Base-by-base conservation (phyloP, 2,113 vertebrate genomes). In the Coryphaenoides rupestris region DNA sequence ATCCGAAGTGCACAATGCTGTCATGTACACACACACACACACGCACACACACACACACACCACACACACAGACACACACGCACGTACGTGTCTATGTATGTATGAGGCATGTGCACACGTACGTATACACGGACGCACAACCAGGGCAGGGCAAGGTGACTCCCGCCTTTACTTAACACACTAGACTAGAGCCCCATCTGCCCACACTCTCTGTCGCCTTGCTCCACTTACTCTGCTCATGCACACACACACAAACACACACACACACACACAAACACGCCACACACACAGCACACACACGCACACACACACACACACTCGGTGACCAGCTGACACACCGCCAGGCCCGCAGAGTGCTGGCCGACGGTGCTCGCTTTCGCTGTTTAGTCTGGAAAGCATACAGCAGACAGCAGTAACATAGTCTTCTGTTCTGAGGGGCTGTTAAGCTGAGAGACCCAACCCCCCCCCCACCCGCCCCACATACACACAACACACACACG, bases 181-280 rank as follows among this genome's bases (percentile, higher is more conserved):
- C 76, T 62, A 69, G 68, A 83, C n/a, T n/a, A n/a, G n/a, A n/a
- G n/a, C 71, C 75, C 85, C 82, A 86, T 86, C 82, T 88, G 87
- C 81, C 75, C 14, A 21, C 59, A 58, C 69, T 79, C 76, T 72
- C 57, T 22, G 64, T 83, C 77, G 69, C 49, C 47, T 68, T 46
- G 47, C 62, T 70, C 23, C 65, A 65, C 63, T 58, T 66, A 54
- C 15, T 46, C 49, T 22, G 19, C 50, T 33, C 53, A 40, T 50
- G 2, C 60, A 70, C 58, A 79, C 70, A 72, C 14, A 65, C 67
- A 65, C 50, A 70, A 58, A 59, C 61, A 68, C 33, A 59, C 63
- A 58, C 28, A 24, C 55, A 62, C 45, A 60, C 70, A 66, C 46
- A 22, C 24, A 47, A 45, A 69, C 49, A 69, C 58, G 58, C 63